phyloP scores from a whole-genome alignment of 2,888 invertebrate species.

The Epinotia ramella region DNA sequence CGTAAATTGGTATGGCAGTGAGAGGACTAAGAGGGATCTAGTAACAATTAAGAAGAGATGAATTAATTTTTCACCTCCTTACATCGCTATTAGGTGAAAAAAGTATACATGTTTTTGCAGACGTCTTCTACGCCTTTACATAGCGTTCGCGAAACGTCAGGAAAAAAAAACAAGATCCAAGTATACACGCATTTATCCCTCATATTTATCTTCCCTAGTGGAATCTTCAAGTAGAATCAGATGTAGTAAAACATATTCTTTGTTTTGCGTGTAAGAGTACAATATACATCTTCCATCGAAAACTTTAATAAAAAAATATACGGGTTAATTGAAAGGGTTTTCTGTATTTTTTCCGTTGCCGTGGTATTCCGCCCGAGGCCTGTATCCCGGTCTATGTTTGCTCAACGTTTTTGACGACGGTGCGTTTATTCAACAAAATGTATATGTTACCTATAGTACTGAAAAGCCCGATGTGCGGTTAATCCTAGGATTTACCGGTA shows the following conservation, averaged over 20 bases:
- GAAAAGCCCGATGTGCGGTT: no score
- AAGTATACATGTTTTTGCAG: no score
- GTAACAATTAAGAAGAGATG: no score
- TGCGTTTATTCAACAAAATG: not conserved
- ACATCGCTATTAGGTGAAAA: no score
- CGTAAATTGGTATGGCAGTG: no score
- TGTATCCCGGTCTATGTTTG: conserved; percentile 2
- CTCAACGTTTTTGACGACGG: not conserved
- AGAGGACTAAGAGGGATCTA: no score
- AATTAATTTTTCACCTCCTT: no score
- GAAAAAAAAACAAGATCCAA: no score
- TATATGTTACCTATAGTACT: not conserved
- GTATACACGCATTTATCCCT: no score
- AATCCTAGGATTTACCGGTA: no score
- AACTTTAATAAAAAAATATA: conserved; percentile 1
- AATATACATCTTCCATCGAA: not conserved
- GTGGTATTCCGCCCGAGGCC: conserved; percentile 19
- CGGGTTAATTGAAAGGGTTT: conserved; percentile 23
- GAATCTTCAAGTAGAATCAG: not conserved
- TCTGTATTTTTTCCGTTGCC: conserved; percentile 14
- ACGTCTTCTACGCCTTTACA: no score
- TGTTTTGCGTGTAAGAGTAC: not conserved
- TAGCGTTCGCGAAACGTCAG: no score
- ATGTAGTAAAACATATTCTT: not conserved
- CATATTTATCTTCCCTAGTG: not conserved